Evolutionary conservation across 1,140 invertebrate genomes (phyloP), one percentile per base, ranked within the genome.

Genomic region (Antheraea mylitta): DNA sequence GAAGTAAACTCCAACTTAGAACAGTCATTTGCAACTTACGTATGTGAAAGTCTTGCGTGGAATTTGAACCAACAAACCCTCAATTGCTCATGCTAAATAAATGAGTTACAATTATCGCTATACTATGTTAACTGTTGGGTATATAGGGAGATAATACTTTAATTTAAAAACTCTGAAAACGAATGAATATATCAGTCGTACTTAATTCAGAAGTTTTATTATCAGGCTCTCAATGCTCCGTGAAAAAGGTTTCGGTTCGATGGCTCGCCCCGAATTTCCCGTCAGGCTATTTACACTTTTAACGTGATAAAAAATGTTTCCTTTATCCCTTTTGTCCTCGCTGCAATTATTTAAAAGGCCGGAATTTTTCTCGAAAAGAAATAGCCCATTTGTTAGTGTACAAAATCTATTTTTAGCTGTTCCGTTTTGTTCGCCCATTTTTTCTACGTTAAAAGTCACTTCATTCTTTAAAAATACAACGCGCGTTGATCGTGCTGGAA

Each of bases 311-410:
- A 64, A 64, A 64, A 64, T 64, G 62, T 64, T 64, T 18, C 30
- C 37, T 53, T 53, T 53, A 36, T 38, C 62, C 62, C 62, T 36
- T 64, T 64, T 64, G 62, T 64, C 62, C 22, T 64, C 37, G 37
- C 22, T 64, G 62, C 62, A 64, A 64, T 64, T 64, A 64, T 64
- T 64, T 64, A 37, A 64, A 64, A 36, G 37, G 36, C 62, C 62
- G 37, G 45, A 53, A 53, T 53, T 53, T 53, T 53, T 53, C 45
- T 53, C 45, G 45, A 16, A 53, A 53, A 53, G 45, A 53, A 53
- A 53, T 16, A 53, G 45, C 45, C 45, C 45, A 53, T 53, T 53
- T 53, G 16, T 53, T 53, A 53, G 45, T 53, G 45, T 53, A 53
- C 45, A 5, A n/a, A 53, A 53, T 64, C 37, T 64, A 38, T 38